A percentile compares a stretch with the other conserved stretches of the same genome.
phyloP scores from a whole-genome alignment of 1,140 invertebrate species.

The Ceratosolen solmsi region DNA sequence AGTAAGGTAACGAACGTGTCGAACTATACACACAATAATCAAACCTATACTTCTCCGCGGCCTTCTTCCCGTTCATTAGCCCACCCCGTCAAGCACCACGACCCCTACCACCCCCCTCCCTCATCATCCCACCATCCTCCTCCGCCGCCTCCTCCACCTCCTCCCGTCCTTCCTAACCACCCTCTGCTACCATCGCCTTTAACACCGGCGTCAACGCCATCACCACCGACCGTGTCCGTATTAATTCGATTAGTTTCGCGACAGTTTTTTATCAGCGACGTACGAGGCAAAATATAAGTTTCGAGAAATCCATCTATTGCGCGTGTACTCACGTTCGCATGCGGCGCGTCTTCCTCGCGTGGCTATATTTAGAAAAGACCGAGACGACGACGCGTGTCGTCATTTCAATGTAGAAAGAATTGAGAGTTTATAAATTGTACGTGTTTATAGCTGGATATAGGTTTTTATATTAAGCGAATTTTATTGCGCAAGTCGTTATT shows the following conservation, averaged over 20 bases:
- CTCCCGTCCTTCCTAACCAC: too few relatives aligned
- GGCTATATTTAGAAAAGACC: slow-evolving; percentile 40
- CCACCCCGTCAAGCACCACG: too few relatives aligned
- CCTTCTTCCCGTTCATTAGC: too few relatives aligned
- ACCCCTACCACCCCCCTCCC: too few relatives aligned
- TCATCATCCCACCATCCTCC: too few relatives aligned
- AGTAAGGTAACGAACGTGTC: too few relatives aligned
- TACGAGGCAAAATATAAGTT: slow-evolving; percentile 13
- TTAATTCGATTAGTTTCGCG: slow-evolving; percentile 27
- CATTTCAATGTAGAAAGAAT: slow-evolving; percentile 44
- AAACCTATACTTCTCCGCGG: too few relatives aligned
- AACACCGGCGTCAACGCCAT: neutral
- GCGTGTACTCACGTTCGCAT: slow-evolving; percentile 22
- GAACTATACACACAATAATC: too few relatives aligned
- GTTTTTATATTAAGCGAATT: neutral
- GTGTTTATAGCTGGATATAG: neutral
- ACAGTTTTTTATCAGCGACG: slow-evolving; percentile 11
- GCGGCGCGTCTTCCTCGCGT: neutral
- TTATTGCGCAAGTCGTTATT: neutral
- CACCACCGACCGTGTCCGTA: neutral
- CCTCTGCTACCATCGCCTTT: too few relatives aligned
- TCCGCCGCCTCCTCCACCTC: too few relatives aligned
- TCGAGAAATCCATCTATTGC: slow-evolving; percentile 38
- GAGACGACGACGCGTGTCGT: slow-evolving; percentile 37
- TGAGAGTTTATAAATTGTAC: slow-evolving; percentile 38